Evolutionary conservation across 2,113 vertebrate species (phyloP).

Genomic region (Zosterops hypoxanthus): DNA sequence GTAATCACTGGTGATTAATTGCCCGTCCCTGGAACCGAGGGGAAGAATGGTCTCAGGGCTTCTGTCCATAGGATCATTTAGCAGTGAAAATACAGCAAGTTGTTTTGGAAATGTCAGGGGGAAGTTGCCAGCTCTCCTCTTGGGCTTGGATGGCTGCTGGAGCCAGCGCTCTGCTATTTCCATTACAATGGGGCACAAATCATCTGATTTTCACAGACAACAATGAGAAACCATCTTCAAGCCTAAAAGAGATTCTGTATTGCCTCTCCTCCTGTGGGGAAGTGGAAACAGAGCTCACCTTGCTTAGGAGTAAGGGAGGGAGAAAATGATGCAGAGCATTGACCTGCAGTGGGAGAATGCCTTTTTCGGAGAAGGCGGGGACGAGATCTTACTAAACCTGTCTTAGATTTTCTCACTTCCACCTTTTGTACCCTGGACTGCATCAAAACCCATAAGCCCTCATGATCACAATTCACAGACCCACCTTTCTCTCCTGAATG

Average conservation of each 20-base stretch:
- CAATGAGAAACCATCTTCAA: not conserved
- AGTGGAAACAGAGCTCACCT: not conserved
- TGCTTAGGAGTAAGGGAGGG: not conserved
- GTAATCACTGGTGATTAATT: slow-evolving; percentile 27
- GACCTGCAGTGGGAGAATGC: not conserved
- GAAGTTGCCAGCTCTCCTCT: not conserved
- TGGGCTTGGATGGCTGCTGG: not conserved
- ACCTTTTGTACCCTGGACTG: not conserved
- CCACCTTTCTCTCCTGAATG: not conserved
- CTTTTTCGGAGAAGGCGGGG: not conserved
- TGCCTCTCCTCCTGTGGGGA: rapidly evolving
- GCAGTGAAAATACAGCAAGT: not conserved
- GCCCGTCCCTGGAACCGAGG: not conserved
- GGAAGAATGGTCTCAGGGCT: slow-evolving; percentile 2
- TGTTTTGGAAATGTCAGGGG: not conserved
- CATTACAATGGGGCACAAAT: not conserved
- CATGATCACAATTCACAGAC: not conserved
- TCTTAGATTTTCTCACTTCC: not conserved
- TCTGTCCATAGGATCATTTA: slow-evolving; percentile 1
- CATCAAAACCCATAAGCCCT: rapidly evolving
- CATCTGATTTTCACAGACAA: not conserved
- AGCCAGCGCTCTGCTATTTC: not conserved
- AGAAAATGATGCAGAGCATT: not conserved
- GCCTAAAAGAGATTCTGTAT: not conserved
- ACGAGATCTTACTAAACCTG: not conserved